Percentiles rank a stretch among this genome's conserved stretches.
Conservation (phyloP, 2,888 invertebrate genomes). For the Sminthurides aquaticus region DNA sequence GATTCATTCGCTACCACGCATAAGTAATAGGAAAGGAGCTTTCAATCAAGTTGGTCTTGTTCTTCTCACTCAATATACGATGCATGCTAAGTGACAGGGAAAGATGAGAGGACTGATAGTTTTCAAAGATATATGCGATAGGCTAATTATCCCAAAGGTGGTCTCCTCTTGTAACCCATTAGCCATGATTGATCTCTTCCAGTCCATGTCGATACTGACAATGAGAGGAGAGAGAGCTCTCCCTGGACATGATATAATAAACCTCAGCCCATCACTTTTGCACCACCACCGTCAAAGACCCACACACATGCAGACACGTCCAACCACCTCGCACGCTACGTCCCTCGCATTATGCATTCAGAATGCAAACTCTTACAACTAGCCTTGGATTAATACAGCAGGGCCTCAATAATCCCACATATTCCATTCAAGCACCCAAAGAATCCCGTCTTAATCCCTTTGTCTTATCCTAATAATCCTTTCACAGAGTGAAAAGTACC, state of each 20-base stretch:
- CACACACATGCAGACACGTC: neutral
- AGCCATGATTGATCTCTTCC: slow-evolving; percentile 11
- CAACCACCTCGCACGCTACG: neutral
- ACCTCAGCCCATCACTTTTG: neutral
- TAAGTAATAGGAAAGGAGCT: neutral
- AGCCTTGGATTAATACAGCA: neutral
- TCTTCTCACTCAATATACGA: neutral
- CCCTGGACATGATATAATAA: slow-evolving; percentile 4
- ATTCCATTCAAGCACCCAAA: neutral
- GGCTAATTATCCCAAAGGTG: slow-evolving; percentile 21
- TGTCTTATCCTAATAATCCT: too few species aligned
- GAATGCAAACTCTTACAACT: neutral
- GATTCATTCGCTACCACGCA: too few species aligned
- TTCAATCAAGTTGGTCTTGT: neutral
- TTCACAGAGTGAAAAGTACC: too few species aligned
- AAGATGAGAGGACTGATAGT: slow-evolving; percentile 20
- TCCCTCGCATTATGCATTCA: neutral
- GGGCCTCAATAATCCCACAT: neutral
- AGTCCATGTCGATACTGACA: slow-evolving; percentile 6
- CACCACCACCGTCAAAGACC: neutral
- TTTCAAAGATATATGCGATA: slow-evolving; percentile 16
- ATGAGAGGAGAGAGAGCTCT: neutral
- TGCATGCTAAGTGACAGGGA: slow-evolving; percentile 16
- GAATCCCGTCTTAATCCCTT: too few species aligned
- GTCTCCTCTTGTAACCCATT: slow-evolving; percentile 12